A percentile compares a stretch with the other conserved stretches of the same genome.
Conservation (phyloP, 2,888 invertebrate species). For the Strigamia transsilvanica region DNA sequence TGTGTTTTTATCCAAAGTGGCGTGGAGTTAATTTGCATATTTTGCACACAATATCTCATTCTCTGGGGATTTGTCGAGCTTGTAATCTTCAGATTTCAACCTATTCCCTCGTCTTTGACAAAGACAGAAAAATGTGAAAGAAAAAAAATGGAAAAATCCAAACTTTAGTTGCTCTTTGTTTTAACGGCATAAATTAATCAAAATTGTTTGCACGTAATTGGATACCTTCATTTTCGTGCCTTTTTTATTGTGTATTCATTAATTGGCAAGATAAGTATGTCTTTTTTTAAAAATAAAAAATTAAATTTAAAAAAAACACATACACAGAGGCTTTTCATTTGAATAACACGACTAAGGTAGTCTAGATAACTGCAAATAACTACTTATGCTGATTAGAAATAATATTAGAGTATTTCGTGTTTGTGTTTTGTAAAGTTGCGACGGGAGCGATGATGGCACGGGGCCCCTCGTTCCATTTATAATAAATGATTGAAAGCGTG, state of each 20-base stretch:
- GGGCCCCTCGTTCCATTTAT: too few relatives aligned
- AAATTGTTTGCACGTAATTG: constrained; percentile 10
- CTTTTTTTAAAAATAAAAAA: not conserved
- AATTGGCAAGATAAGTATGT: constrained; percentile 16
- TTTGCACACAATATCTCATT: constrained; percentile 35
- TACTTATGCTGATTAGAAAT: too few relatives aligned
- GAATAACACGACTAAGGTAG: too few relatives aligned
- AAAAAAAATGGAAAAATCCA: not conserved
- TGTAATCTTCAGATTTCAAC: constrained; percentile 40
- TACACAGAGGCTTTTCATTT: not conserved
- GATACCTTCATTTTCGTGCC: not conserved
- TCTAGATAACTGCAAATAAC: too few relatives aligned
- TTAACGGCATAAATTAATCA: constrained; percentile 27
- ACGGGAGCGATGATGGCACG: too few relatives aligned
- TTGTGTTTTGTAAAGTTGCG: too few relatives aligned
- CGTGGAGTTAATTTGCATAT: constrained; percentile 27
- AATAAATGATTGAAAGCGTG: too few relatives aligned
- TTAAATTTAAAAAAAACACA: not conserved
- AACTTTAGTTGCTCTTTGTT: not conserved
- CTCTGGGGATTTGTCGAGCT: constrained; percentile 29
- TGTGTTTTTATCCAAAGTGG: constrained; percentile 36
- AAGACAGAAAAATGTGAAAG: constrained; percentile 1
- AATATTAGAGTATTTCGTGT: too few relatives aligned
- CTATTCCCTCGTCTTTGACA: constrained; percentile 34
- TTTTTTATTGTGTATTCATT: not conserved